These are phyloP conservation scores for Caenorhabditis sp. DNA, from an alignment of 2,888 invertebrate genomes.

Conservation along the genomic window DNA sequence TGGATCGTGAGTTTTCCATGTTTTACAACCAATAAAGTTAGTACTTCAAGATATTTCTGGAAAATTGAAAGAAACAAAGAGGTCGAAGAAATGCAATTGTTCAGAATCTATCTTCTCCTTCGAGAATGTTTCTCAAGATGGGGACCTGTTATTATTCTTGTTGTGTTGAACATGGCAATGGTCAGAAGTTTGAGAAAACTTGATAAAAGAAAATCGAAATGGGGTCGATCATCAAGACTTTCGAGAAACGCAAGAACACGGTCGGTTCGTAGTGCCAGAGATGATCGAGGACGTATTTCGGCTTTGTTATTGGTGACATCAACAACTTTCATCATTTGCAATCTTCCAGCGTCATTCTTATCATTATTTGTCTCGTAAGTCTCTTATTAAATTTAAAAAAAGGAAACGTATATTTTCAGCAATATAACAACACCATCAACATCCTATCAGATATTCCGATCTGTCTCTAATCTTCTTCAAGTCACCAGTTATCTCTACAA, in stretches of 20 bases:
- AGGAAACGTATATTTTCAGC: not conserved
- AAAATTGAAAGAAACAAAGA: slow-evolving; percentile 30
- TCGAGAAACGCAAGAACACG: slow-evolving; percentile 20
- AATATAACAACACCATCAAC: slow-evolving; percentile 12
- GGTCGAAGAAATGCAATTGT: slow-evolving; percentile 60
- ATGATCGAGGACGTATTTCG: slow-evolving; percentile 70
- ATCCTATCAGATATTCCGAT: slow-evolving; percentile 73
- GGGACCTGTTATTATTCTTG: slow-evolving; percentile 62
- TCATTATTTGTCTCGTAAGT: slow-evolving; percentile 71
- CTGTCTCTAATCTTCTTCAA: slow-evolving; percentile 73
- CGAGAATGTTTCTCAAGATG: slow-evolving; percentile 70
- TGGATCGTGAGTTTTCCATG: slow-evolving; percentile 2
- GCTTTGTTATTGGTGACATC: slow-evolving; percentile 73
- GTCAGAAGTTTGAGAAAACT: slow-evolving; percentile 53
- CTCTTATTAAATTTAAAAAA: not conserved
- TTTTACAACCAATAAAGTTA: too few species aligned
- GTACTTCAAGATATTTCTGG: slow-evolving; percentile 16
- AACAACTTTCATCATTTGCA: slow-evolving; percentile 73
- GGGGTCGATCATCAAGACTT: slow-evolving; percentile 25
- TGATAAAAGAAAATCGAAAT: slow-evolving; percentile 35
- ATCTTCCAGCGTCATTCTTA: slow-evolving; percentile 72
- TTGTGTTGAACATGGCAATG: slow-evolving; percentile 61
- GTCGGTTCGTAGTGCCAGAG: slow-evolving; percentile 23
- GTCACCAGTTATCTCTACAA: slow-evolving; percentile 73
- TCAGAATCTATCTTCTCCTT: slow-evolving; percentile 71